A percentile compares a stretch with the other conserved stretches of the same genome.
Conservation (phyloP, 2,797 vertebrate species). For the Trichosurus vulpecula region DNA sequence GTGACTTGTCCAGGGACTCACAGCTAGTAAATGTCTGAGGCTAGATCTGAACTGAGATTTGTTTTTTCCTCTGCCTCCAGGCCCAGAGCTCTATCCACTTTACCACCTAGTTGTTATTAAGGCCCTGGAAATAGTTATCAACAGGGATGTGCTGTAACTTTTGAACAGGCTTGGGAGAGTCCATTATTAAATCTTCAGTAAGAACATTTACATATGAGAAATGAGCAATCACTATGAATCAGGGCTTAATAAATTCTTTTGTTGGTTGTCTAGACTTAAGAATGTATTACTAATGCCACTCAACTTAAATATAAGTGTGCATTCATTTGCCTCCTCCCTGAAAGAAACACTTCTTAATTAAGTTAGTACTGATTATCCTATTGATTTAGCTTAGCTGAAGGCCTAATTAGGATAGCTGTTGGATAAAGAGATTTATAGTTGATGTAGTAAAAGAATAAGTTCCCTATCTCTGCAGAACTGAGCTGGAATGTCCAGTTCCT, state of each 20-base stretch:
- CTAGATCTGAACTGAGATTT: background rate
- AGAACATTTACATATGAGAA: background rate
- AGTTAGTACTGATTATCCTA: background rate
- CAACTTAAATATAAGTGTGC: background rate
- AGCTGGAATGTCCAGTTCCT: background rate
- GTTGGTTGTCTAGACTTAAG: background rate
- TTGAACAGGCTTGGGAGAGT: background rate
- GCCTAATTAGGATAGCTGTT: background rate
- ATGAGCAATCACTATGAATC: background rate
- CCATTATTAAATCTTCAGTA: background rate
- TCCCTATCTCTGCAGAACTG: background rate
- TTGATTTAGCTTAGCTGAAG: background rate
- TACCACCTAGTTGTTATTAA: background rate
- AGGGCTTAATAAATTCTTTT: background rate
- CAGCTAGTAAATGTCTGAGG: background rate
- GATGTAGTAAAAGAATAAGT: background rate
- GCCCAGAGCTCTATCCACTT: background rate
- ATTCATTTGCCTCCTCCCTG: background rate
- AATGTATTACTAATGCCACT: background rate
- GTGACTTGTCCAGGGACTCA: background rate
- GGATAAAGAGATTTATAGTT: background rate
- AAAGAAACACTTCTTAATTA: background rate
- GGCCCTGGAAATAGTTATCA: background rate
- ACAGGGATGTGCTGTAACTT: background rate
- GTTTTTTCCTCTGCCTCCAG: background rate